These are phyloP conservation scores for Panthera uncia DNA, from an alignment of 2,113 vertebrate species.

Conservation along the genomic window DNA sequence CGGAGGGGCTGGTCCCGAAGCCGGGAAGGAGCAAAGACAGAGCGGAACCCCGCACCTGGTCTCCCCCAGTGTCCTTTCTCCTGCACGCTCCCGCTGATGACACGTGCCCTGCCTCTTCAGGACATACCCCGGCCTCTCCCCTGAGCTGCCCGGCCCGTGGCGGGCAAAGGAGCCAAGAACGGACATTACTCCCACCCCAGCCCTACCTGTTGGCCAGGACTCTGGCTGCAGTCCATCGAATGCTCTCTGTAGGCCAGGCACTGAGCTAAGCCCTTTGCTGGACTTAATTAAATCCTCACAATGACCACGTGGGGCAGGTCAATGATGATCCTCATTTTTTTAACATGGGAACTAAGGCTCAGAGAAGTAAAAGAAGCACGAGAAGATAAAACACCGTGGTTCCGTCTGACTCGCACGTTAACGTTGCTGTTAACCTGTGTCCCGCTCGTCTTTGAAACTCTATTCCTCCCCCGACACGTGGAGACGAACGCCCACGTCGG, in stretches of 20 bases:
- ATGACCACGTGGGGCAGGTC: too few relatives aligned
- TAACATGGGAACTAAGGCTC: background rate
- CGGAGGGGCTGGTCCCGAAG: background rate
- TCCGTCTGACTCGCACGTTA: too few relatives aligned
- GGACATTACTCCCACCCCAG: accelerated
- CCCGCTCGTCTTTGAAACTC: background rate
- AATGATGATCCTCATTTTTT: background rate
- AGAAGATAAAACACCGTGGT: background rate
- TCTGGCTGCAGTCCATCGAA: background rate
- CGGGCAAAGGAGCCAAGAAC: background rate
- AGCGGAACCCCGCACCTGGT: background rate
- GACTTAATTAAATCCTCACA: background rate
- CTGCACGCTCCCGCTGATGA: too few relatives aligned
- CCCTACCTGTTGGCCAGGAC: background rate
- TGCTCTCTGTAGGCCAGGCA: background rate
- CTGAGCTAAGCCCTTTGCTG: background rate
- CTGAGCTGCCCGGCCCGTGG: accelerated
- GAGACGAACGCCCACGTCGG: accelerated
- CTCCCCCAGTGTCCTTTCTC: accelerated
- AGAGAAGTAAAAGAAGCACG: background rate
- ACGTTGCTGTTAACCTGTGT: background rate
- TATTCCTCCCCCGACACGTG: accelerated
- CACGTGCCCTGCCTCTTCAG: background rate
- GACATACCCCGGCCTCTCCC: background rate
- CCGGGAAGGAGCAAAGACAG: background rate